These are phyloP conservation scores for Sciurus carolinensis DNA, from an alignment of 2,797 vertebrate species.

Conservation along the genomic window DNA sequence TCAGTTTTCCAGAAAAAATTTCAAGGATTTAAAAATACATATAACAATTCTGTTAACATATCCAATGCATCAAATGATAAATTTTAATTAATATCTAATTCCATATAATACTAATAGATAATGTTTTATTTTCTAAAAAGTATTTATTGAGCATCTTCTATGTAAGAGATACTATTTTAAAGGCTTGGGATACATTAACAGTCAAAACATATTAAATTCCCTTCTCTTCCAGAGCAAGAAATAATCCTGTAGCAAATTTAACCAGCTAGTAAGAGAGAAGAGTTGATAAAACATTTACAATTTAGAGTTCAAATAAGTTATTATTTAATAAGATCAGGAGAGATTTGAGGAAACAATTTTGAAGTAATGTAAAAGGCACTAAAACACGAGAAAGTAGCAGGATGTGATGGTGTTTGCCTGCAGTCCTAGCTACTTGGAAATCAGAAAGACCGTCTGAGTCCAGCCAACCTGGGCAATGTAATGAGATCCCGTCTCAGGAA, in stretches of 20 bases:
- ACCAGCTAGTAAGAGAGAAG: background rate
- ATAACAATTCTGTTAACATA: background rate
- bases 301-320: background rate
- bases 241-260: background rate
- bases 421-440: background rate
- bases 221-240: no score
- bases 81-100: background rate
- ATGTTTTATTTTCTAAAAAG: background rate
- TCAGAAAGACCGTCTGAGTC: fast-evolving
- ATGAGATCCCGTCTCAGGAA: background rate
- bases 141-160: background rate
- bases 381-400: background rate
- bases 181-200: background rate
- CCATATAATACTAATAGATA: background rate
- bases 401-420: background rate
- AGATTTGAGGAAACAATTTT: background rate
- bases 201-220: background rate
- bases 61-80: background rate
- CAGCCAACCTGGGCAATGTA: background rate
- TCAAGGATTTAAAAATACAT: background rate
- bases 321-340: background rate
- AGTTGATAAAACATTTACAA: background rate
- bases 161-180: background rate
- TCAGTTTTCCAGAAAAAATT: background rate
- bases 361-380: background rate